Evolutionary conservation across 1,140 invertebrate species (phyloP), one percentile per base, ranked within the genome.

Genomic region (Mamestra configurata): DNA sequence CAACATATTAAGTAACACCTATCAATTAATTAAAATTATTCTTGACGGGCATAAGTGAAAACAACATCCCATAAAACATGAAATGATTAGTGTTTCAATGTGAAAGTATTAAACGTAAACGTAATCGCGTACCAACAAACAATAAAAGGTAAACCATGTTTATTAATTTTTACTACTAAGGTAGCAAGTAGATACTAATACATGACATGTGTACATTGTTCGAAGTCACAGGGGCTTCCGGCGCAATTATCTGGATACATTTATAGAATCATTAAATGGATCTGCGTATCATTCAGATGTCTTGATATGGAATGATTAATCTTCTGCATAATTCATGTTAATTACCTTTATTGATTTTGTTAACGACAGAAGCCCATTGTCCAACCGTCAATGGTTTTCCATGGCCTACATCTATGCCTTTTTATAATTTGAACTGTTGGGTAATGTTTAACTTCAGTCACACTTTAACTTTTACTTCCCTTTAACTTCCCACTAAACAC

Each of bases 251-350:
- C 59, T 64, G 27, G 59, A 64, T 64, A 64, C 59, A 64, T 64
- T 64, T 37, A 37, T 64, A 64, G 59, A 64, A 37, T 64, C 59
- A 64, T 64, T 64, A 64, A 64, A 64, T 64, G 59, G 59, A 64
- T 64, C 59, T 64, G 15, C 15, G 31, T 64, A 64, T 64, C 59
- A 64, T 64, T 59, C 31, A 64, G 59, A 64, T 64, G 59, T 64
- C 59, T 64, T 10, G 59, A 64, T 24, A 59, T 24, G 51, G 22
- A 59, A 64, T 64, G 59, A 64, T 64, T 64, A 64, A 53, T 53
- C 51, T 22, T 20, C 51, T 53, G 51, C 22, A 3, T 53, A 22
- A 64, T 64, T 64, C n/a, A 64, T 37, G 31, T 37, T 64, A 64
- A 64, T 64, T 53, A 53, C 18, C 18, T 53, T 22, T 53, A 53